phyloP scores from a whole-genome alignment of 2,888 invertebrate species.

The Xestia c-nigrum region DNA sequence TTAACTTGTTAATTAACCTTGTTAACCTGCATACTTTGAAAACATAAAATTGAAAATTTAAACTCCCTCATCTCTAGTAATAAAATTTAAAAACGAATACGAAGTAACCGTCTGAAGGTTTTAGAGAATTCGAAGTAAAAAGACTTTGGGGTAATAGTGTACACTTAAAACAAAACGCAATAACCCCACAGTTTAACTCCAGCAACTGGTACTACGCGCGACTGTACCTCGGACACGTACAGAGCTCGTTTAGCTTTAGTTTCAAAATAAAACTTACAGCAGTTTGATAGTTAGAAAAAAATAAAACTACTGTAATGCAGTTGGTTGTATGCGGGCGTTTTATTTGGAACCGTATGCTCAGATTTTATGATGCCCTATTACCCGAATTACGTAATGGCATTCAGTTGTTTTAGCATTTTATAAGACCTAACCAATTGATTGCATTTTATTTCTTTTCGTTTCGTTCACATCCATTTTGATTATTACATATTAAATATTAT shows the following conservation, averaged over 20 bases:
- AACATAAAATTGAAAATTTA: slow-evolving; percentile 4
- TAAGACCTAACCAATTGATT: neutral
- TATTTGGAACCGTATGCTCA: slow-evolving; percentile 28
- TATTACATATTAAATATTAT: no score
- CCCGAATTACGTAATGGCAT: neutral
- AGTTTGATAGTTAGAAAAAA: slow-evolving; percentile 55
- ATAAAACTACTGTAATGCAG: slow-evolving; percentile 44
- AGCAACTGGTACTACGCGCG: slow-evolving; percentile 58
- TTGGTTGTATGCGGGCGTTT: slow-evolving; percentile 31
- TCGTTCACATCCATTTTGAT: no score
- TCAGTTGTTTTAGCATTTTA: slow-evolving; percentile 13
- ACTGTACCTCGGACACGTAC: slow-evolving; percentile 63
- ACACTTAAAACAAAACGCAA: slow-evolving; percentile 61
- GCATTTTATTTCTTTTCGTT: no score
- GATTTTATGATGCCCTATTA: slow-evolving; percentile 27
- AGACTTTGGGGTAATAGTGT: slow-evolving; percentile 49
- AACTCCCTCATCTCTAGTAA: slow-evolving; percentile 10
- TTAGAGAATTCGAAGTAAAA: slow-evolving; percentile 55
- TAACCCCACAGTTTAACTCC: slow-evolving; percentile 63
- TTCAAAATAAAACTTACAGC: slow-evolving; percentile 63
- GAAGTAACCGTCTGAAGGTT: slow-evolving; percentile 36
- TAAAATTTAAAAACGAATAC: slow-evolving; percentile 33
- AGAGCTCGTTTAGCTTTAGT: slow-evolving; percentile 61
- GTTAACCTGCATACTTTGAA: slow-evolving; percentile 12
- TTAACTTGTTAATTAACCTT: slow-evolving; percentile 14